phyloP scores from a whole-genome alignment of 2,797 vertebrate genomes.

The Tenualosa thibaudeaui region DNA sequence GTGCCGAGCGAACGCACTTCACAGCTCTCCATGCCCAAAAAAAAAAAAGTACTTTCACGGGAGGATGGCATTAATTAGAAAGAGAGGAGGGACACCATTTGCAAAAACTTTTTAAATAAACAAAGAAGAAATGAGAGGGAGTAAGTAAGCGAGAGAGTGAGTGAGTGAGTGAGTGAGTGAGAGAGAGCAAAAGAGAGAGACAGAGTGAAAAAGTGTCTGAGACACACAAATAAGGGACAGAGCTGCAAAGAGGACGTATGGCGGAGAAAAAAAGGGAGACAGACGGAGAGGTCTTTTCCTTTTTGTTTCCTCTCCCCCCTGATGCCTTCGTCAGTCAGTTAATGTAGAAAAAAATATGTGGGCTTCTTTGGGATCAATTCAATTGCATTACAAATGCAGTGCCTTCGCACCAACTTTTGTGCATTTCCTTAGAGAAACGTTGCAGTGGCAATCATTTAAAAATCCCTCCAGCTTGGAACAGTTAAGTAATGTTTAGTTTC shows the following conservation, averaged over 20 bases:
- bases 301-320: slow-evolving; percentile 50
- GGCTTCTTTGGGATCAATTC: slow-evolving; percentile 53
- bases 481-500: slow-evolving; percentile 59
- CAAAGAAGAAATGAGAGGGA: slow-evolving; percentile 15
- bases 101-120: slow-evolving; percentile 52
- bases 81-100: slow-evolving; percentile 39
- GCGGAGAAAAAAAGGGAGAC: not conserved
- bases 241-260: slow-evolving; percentile 10
- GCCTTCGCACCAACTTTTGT: slow-evolving; percentile 53
- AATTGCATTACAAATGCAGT: slow-evolving; percentile 57
- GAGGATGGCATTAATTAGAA: slow-evolving; percentile 51
- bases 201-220: not conserved
- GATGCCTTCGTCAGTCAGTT: slow-evolving; percentile 51
- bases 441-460: slow-evolving; percentile 52
- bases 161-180: not conserved
- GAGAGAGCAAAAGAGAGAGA: slow-evolving; percentile 21
- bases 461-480: slow-evolving; percentile 58
- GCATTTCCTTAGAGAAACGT: slow-evolving; percentile 57
- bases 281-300: slow-evolving; percentile 18
- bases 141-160: not conserved
- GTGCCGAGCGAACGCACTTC: slow-evolving; percentile 5
- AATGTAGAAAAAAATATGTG: slow-evolving; percentile 40
- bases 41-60: slow-evolving; percentile 39
- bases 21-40: slow-evolving; percentile 28
- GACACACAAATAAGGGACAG: not conserved